These are phyloP conservation scores for Mastomys coucha DNA, from an alignment of 2,113 vertebrate genomes.

Conservation along the genomic window DNA sequence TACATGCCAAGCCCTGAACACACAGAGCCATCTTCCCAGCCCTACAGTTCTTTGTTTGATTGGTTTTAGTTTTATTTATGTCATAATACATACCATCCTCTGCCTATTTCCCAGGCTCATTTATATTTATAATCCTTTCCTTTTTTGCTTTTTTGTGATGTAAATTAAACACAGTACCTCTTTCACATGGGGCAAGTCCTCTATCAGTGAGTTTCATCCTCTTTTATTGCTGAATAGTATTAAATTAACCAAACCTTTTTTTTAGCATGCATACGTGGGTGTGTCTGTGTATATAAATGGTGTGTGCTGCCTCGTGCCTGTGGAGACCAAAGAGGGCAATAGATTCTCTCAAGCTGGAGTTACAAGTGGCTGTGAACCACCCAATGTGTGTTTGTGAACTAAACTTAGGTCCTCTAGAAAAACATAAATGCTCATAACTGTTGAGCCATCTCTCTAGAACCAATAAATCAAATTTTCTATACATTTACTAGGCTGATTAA, in stretches of 20 bases:
- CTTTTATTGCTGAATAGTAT: background rate
- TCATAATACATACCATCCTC: background rate
- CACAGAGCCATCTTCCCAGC: background rate
- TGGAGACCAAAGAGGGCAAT: background rate
- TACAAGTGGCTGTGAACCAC: background rate
- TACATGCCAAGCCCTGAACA: background rate
- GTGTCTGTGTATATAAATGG: background rate
- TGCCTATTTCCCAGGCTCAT: background rate
- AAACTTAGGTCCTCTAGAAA: background rate
- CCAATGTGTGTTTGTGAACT: background rate
- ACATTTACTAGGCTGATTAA: background rate
- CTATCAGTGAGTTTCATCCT: background rate
- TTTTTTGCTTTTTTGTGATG: background rate
- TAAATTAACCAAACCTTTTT: background rate
- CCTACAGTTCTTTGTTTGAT: background rate
- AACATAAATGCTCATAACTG: background rate
- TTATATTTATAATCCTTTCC: background rate
- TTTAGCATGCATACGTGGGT: too few relatives aligned
- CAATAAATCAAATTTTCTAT: background rate
- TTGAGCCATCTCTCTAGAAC: background rate
- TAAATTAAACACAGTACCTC: background rate
- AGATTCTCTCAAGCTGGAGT: background rate
- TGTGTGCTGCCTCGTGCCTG: background rate
- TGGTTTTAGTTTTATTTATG: background rate
- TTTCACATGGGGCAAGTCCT: background rate